These are phyloP conservation scores for Yponomeuta cagnagella DNA, from an alignment of 2,888 invertebrate genomes.

Conservation along the genomic window DNA sequence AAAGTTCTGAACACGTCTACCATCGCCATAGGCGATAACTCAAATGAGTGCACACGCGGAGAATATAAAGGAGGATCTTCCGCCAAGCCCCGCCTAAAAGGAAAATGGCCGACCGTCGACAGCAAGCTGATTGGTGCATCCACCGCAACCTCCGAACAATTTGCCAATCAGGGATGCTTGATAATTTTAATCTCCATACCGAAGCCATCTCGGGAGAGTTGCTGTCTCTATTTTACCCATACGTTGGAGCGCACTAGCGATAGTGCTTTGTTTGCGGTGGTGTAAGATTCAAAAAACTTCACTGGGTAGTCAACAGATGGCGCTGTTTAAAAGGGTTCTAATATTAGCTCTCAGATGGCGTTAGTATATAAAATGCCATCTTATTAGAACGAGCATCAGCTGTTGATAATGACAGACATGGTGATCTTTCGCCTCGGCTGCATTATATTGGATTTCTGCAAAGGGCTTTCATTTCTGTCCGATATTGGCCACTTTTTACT, in stretches of 20 bases:
- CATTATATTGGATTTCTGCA: slow-evolving; percentile 16
- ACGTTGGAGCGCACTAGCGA: slow-evolving; percentile 44
- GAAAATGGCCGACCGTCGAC: slow-evolving; percentile 61
- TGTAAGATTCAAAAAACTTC: slow-evolving; percentile 24
- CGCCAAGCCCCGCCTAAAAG: slow-evolving; percentile 59
- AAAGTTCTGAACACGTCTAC: slow-evolving; percentile 43
- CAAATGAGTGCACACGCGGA: slow-evolving; percentile 70
- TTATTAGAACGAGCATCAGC: slow-evolving; percentile 20
- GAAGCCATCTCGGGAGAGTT: slow-evolving; percentile 48
- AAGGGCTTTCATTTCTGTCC: not conserved
- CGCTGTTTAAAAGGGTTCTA: slow-evolving; percentile 45
- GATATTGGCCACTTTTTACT: not conserved
- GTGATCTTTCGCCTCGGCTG: slow-evolving; percentile 14
- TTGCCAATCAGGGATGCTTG: slow-evolving; percentile 58
- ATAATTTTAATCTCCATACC: slow-evolving; percentile 51
- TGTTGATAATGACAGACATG: slow-evolving; percentile 18
- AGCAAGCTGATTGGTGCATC: slow-evolving; percentile 53
- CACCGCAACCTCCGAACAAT: slow-evolving; percentile 42
- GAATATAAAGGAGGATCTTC: slow-evolving; percentile 72
- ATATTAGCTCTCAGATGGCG: slow-evolving; percentile 43
- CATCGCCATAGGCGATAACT: slow-evolving; percentile 66
- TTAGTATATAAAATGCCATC: slow-evolving; percentile 13
- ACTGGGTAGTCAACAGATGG: slow-evolving; percentile 41
- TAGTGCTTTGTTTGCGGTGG: slow-evolving; percentile 38
- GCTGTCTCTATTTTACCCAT: slow-evolving; percentile 48